These are phyloP conservation scores for Turnix velox DNA, from an alignment of 2,113 vertebrate genomes.

Conservation along the genomic window DNA sequence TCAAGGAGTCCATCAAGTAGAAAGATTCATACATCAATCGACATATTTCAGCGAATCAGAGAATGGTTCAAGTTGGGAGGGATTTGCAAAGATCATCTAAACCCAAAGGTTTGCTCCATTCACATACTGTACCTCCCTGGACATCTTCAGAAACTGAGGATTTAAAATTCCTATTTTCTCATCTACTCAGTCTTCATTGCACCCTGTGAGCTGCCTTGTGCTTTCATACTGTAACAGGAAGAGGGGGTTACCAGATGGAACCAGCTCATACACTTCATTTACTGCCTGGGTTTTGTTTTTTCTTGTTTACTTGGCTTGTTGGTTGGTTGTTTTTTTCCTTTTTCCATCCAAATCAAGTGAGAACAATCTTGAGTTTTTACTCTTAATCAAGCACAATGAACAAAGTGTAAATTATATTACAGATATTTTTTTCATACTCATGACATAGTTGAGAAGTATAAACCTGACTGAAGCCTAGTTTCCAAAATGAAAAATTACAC, in stretches of 20 bases:
- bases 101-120: neutral
- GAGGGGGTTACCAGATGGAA: neutral
- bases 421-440: neutral
- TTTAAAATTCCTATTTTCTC: neutral
- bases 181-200: accelerated
- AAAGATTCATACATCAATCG: neutral
- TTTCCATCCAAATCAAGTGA: neutral
- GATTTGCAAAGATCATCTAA: neutral
- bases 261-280: neutral
- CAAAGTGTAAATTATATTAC: neutral
- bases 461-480: neutral
- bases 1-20: neutral
- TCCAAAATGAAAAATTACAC: neutral
- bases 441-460: neutral
- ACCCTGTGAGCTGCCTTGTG: neutral
- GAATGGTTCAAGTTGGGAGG: neutral
- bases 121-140: neutral
- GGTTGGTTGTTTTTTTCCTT: neutral
- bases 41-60: neutral
- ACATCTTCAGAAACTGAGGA: neutral
- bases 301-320: neutral
- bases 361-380: neutral
- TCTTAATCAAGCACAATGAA: neutral
- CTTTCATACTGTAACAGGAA: accelerated
- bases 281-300: neutral